phyloP scores from a whole-genome alignment of 2,888 invertebrate species.

The Drosophila multiciliata region DNA sequence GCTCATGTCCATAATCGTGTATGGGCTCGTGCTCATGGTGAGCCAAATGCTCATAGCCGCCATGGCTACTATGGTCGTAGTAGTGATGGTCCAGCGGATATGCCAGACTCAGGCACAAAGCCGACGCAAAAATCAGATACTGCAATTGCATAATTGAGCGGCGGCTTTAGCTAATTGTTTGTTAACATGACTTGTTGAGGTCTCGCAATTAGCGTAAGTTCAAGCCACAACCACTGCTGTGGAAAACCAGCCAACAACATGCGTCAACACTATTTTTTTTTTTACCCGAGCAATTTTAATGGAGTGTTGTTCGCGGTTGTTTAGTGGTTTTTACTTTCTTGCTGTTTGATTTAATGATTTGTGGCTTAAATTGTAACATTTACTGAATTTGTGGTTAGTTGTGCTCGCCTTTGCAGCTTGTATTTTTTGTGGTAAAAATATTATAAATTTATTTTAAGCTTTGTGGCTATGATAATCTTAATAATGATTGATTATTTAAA shows the following conservation, averaged over 20 bases:
- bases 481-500: background rate
- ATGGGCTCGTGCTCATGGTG: slow-evolving; percentile 73
- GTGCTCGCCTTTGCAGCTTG: slow-evolving; percentile 14
- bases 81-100: slow-evolving; percentile 84
- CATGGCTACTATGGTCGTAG: slow-evolving; percentile 78
- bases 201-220: slow-evolving; percentile 58
- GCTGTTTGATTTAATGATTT: slow-evolving; percentile 34
- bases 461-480: background rate
- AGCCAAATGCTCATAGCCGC: slow-evolving; percentile 80
- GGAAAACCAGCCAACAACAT: slow-evolving; percentile 20
- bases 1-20: slow-evolving; percentile 77
- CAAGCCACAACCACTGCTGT: slow-evolving; percentile 23
- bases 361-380: slow-evolving; percentile 42
- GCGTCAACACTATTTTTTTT: slow-evolving; percentile 28
- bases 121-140: slow-evolving; percentile 84
- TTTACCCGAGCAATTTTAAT: slow-evolving; percentile 42
- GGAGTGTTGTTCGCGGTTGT: slow-evolving; percentile 51
- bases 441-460: background rate
- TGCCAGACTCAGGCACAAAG: slow-evolving; percentile 83
- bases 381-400: slow-evolving; percentile 25
- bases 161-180: slow-evolving; percentile 64
- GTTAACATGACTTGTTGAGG: slow-evolving; percentile 43
- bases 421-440: background rate
- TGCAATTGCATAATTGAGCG: slow-evolving; percentile 70
- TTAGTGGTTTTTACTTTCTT: slow-evolving; percentile 37